These are phyloP conservation scores for Diplodus puntazzo DNA, from an alignment of 2,797 vertebrate genomes.

Conservation along the genomic window DNA sequence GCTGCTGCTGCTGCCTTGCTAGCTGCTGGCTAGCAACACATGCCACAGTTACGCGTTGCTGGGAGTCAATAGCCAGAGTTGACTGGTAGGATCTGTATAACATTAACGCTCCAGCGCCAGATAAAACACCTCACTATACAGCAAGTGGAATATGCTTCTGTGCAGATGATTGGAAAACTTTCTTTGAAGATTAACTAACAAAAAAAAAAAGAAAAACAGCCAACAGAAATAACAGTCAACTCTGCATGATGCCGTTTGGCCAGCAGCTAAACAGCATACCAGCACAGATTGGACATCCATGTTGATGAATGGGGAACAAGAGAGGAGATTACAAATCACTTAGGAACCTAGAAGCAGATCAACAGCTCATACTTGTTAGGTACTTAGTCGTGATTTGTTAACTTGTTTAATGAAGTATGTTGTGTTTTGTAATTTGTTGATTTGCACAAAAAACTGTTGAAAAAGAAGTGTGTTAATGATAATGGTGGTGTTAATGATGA, in stretches of 20 bases:
- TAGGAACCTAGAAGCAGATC: slow-evolving; percentile 22
- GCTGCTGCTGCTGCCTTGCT: slow-evolving; percentile 9
- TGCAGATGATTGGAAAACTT: slow-evolving; percentile 16
- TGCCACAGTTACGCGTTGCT: slow-evolving; percentile 15
- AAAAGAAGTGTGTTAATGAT: slow-evolving; percentile 55
- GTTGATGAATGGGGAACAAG: not conserved
- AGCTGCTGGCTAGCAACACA: slow-evolving; percentile 9
- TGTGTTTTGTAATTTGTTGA: slow-evolving; percentile 64
- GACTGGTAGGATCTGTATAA: slow-evolving; percentile 16
- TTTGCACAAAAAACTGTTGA: slow-evolving; percentile 43
- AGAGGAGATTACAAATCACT: not conserved
- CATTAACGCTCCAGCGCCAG: not conserved
- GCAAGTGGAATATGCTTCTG: not conserved
- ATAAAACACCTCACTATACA: slow-evolving; percentile 27
- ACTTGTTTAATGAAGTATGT: slow-evolving; percentile 65
- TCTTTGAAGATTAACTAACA: slow-evolving; percentile 11
- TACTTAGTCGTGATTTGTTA: slow-evolving; percentile 69
- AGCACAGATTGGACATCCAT: not conserved
- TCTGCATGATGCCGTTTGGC: not conserved
- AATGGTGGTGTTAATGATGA: slow-evolving; percentile 61
- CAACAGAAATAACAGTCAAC: slow-evolving; percentile 9
- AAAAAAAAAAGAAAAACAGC: not conserved
- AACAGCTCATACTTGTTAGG: slow-evolving; percentile 34
- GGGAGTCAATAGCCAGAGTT: slow-evolving; percentile 29
- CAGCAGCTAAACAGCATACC: not conserved